Conservation (phyloP, 2,888 invertebrate species). For the Isoperla grammatica region DNA sequence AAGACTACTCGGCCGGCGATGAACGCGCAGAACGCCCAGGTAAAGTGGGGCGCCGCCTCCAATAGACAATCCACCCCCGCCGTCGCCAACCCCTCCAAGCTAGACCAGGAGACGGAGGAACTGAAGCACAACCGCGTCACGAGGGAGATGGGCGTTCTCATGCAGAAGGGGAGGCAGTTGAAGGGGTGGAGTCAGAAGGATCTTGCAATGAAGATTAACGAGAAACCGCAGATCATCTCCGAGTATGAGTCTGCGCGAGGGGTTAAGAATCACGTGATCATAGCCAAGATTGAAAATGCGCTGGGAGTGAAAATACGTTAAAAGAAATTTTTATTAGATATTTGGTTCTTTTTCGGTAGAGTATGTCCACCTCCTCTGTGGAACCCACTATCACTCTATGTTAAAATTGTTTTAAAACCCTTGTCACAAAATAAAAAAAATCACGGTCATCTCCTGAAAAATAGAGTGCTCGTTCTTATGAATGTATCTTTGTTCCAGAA, state of each 20-base stretch:
- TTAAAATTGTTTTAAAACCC: too few species aligned
- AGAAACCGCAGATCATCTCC: background rate
- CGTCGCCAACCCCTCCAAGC: background rate
- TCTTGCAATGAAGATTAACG: conserved; percentile 3
- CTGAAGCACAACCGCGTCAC: background rate
- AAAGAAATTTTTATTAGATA: too few species aligned
- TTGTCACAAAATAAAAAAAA: too few species aligned
- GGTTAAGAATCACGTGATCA: background rate
- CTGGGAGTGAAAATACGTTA: background rate
- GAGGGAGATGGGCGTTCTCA: background rate
- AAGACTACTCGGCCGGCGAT: background rate
- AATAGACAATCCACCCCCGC: background rate
- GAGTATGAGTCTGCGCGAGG: background rate
- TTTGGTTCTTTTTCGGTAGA: too few species aligned
- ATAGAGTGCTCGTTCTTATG: too few species aligned
- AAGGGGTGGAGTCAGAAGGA: conserved; percentile 5
- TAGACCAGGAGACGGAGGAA: conserved; percentile 4
- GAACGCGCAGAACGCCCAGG: background rate
- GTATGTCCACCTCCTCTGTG: too few species aligned
- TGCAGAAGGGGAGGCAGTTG: background rate
- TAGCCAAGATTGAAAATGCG: background rate
- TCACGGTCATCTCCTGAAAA: too few species aligned
- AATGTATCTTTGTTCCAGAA: too few species aligned
- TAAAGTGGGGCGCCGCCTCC: background rate
- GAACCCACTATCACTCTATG: too few species aligned